Evolutionary conservation across 2,797 vertebrate genomes (phyloP).

Genomic region (Rhynchonycteris naso): DNA sequence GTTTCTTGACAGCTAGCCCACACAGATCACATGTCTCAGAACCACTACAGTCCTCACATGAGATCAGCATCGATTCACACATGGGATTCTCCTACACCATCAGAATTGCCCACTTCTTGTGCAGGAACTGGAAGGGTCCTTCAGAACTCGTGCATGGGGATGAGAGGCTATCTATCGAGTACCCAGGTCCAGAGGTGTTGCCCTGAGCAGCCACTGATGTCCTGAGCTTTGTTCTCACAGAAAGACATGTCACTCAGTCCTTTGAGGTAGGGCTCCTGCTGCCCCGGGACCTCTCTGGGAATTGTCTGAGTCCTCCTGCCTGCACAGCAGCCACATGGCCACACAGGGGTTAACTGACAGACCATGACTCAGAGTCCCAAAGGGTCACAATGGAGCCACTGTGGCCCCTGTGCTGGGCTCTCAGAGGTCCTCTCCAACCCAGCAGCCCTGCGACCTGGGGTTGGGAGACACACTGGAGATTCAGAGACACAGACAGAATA

Average conservation of each 20-base stretch:
- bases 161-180: neutral
- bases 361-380: neutral
- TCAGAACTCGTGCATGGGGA: neutral
- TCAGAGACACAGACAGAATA: neutral
- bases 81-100: neutral
- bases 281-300: neutral
- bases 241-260: neutral
- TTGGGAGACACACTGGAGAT: neutral
- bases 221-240: neutral
- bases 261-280: neutral
- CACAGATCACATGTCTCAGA: neutral
- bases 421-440: accelerated
- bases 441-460: no score
- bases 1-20: neutral
- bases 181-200: neutral
- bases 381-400: neutral
- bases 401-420: no score
- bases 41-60: neutral
- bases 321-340: neutral
- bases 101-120: neutral
- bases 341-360: neutral
- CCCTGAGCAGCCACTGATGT: neutral
- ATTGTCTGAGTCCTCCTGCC: neutral
- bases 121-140: no score
- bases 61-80: neutral